These are phyloP conservation scores for Drosophila rhopaloa DNA, from an alignment of 1,140 invertebrate genomes.

Conservation along the genomic window DNA sequence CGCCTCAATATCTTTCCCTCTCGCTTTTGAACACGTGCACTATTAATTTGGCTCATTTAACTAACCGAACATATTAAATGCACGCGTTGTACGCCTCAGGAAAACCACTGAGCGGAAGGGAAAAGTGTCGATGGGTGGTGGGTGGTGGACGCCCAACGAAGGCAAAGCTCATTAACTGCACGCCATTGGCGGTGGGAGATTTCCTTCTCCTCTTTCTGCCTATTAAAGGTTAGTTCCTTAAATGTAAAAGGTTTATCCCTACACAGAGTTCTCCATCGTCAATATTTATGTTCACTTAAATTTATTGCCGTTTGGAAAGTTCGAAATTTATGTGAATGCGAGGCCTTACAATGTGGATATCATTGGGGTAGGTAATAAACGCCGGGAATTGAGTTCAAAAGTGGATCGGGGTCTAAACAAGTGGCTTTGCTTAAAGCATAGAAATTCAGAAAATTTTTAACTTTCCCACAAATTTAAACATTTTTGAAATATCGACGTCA, in stretches of 20 bases:
- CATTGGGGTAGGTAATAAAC: slow-evolving; percentile 33
- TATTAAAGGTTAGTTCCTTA: slow-evolving; percentile 40
- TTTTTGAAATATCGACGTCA: too few species aligned
- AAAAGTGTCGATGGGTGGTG: slow-evolving; percentile 1
- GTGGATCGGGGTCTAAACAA: slow-evolving; percentile 6
- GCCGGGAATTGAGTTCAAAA: slow-evolving; percentile 47
- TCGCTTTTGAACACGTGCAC: slow-evolving; percentile 5
- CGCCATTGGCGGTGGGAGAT: slow-evolving; percentile 42
- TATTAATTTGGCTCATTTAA: slow-evolving; percentile 71
- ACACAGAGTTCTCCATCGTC: slow-evolving; percentile 22
- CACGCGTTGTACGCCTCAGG: slow-evolving; percentile 41
- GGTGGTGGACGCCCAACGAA: background rate
- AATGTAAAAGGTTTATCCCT: slow-evolving; percentile 7
- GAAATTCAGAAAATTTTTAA: too few species aligned
- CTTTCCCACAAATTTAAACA: too few species aligned
- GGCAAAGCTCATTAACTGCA: slow-evolving; percentile 64
- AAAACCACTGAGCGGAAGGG: background rate
- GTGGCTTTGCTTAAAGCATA: too few species aligned
- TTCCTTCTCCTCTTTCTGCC: slow-evolving; percentile 17
- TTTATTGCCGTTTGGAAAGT: slow-evolving; percentile 53
- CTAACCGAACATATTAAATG: slow-evolving; percentile 66
- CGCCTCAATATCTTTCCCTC: background rate
- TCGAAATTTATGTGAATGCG: slow-evolving; percentile 27
- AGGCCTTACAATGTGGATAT: slow-evolving; percentile 2
- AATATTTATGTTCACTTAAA: slow-evolving; percentile 63